Evolutionary conservation across 2,797 vertebrate genomes (phyloP).

Genomic region (Coregonus ussuriensis): DNA sequence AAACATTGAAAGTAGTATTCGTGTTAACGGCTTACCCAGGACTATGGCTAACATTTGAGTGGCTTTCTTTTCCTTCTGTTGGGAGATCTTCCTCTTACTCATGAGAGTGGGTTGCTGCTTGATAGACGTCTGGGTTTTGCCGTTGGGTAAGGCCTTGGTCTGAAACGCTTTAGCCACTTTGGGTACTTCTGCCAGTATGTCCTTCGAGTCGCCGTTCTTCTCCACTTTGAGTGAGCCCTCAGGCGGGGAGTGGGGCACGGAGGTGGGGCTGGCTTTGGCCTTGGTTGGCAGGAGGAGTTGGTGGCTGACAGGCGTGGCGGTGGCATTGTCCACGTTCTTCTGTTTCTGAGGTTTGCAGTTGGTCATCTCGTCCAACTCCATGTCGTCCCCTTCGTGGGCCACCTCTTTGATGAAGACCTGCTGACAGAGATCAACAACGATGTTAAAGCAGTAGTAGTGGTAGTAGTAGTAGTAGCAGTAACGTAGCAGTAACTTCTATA

Average conservation of each 20-base stretch:
- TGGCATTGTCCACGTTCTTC: conserved; percentile 27
- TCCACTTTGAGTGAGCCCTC: conserved; percentile 65
- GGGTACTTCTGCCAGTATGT: conserved; percentile 63
- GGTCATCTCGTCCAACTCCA: conserved; percentile 92
- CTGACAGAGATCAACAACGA: conserved; percentile 44
- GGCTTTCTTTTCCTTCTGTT: conserved; percentile 99
- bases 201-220: conserved; percentile 87
- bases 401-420: conserved; percentile 89
- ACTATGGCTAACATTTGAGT: conserved; percentile 99
- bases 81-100: conserved; percentile 94
- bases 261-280: conserved; percentile 67
- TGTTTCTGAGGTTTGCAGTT: conserved; percentile 86
- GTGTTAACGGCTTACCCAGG: conserved; percentile 80
- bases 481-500: neutral
- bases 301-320: conserved; percentile 66
- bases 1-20: neutral
- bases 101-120: conserved; percentile 73
- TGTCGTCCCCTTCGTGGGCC: conserved; percentile 82
- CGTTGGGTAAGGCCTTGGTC: conserved; percentile 91
- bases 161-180: conserved; percentile 86
- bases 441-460: neutral
- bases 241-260: conserved; percentile 75
- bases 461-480: neutral
- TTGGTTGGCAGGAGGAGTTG: conserved; percentile 65
- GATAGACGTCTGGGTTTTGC: conserved; percentile 90